Conservation (phyloP, 2,113 vertebrate species). For the Onychorhynchus coronatus region DNA sequence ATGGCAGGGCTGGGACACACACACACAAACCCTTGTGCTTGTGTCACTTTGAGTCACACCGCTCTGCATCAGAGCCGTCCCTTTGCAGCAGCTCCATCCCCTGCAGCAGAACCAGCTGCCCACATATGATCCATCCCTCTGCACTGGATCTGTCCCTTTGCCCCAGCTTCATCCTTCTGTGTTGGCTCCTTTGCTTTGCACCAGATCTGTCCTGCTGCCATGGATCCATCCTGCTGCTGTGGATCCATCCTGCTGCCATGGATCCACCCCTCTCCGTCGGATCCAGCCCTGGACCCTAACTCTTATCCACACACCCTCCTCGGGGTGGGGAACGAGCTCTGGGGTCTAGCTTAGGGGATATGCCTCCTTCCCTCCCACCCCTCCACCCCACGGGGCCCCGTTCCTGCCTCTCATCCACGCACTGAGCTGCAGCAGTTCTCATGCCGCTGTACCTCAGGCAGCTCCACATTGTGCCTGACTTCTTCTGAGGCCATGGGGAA, state of each 20-base stretch:
- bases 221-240: not conserved
- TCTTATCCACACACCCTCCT: not conserved
- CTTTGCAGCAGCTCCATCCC: not conserved
- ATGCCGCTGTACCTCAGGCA: accelerated
- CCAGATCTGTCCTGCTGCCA: not conserved
- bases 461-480: accelerated
- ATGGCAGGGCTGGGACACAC: not conserved
- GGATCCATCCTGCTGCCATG: not conserved
- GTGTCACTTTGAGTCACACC: not conserved
- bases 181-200: not conserved
- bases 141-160: not conserved
- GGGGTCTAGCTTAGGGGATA: accelerated
- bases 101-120: not conserved
- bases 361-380: not conserved
- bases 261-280: accelerated
- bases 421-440: not conserved
- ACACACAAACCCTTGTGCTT: not conserved
- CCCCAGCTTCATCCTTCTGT: not conserved
- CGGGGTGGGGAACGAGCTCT: accelerated
- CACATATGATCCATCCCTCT: not conserved
- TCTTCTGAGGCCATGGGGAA: not conserved
- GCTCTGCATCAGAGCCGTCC: not conserved
- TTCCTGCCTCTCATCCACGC: not conserved
- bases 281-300: not conserved
- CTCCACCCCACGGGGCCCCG: not conserved